Base-by-base conservation (phyloP, 2,797 vertebrate genomes). In the Pyrocephalus nanus region DNA sequence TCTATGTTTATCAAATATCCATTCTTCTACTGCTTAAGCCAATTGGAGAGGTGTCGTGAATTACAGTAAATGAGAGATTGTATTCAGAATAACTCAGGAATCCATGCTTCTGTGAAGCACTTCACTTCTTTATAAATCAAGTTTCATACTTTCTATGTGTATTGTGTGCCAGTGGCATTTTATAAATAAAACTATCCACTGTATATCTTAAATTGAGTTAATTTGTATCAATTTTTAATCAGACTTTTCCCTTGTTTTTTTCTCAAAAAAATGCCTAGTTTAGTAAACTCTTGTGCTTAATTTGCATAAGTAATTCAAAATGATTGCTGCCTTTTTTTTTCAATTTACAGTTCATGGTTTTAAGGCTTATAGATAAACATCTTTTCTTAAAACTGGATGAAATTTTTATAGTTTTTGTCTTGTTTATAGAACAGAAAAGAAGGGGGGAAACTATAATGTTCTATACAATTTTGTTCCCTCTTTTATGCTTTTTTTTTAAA, bases 51-150 rank as follows among this genome's bases (percentile, higher is more conserved):
- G 25, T 79, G 40, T 75, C 88, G 17, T 74, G 34, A 65, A 70
- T 86, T 70, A 32, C 14, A 79, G 51, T 70, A 86, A 72, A 55
- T 73, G 38, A 83, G 57, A 70, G 38, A 38, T 15, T 72, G 29
- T 83, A 27, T 51, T 80, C 48, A 42, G 55, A 84, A 88, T 54
- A 78, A 70, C 70, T 93, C 73, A 88, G 69, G 76, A 95, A 78
- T 90, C 47, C n/a, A 29, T 88, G 89, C 95, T 96, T 96, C 93
- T 95, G 2, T 90, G 90, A 96, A 96, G 93, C 83, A 23, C 80
- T 77, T 61, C 12, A 50, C 32, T 90, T 89, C 74, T 94, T 86
- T 92, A 15, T 82, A 67, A 86, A 84, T 70, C 42, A 88, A 15
- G 4, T 86, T 92, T 94, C 65, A 14, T 90, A 84, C 9, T 86